phyloP scores from a whole-genome alignment of 1,140 invertebrate species.

The Heliothis virescens region DNA sequence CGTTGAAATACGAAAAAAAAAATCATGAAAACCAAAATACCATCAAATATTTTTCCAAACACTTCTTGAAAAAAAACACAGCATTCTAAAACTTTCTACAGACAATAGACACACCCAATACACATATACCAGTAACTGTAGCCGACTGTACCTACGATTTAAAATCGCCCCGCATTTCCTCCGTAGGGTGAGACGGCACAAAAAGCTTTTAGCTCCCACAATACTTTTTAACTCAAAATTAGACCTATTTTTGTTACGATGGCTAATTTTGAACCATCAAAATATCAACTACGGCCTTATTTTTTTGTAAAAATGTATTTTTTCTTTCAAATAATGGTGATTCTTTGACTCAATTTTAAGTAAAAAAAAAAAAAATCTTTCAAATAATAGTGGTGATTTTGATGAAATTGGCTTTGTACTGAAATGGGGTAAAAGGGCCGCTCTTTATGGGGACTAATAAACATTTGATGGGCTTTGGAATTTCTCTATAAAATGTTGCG shows the following conservation, averaged over 20 bases:
- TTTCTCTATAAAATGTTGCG: too few species aligned
- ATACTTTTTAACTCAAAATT: conserved; percentile 55
- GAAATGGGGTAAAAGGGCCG: background rate
- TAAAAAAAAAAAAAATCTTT: too few species aligned
- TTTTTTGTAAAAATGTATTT: background rate
- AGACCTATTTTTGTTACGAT: conserved; percentile 50
- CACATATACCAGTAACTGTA: background rate
- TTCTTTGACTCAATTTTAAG: too few species aligned
- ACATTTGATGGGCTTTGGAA: background rate
- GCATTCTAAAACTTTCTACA: too few species aligned
- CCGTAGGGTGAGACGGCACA: conserved; percentile 53
- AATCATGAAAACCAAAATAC: background rate
- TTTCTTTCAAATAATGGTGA: too few species aligned
- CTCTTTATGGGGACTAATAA: background rate
- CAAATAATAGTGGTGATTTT: conserved; percentile 30
- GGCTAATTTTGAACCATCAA: conserved; percentile 47
- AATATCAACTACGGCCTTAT: background rate
- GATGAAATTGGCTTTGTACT: conserved; percentile 4
- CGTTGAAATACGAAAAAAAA: background rate
- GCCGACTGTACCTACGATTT: conserved; percentile 50
- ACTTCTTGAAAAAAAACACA: too few species aligned
- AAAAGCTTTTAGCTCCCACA: conserved; percentile 57
- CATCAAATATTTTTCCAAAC: too few species aligned
- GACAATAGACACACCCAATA: too few species aligned
- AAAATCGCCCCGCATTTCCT: conserved; percentile 58